Percentiles rank a stretch among this genome's conserved stretches.
Conservation (phyloP, 2,113 vertebrate species). For the Protobothrops flavoviridis region DNA sequence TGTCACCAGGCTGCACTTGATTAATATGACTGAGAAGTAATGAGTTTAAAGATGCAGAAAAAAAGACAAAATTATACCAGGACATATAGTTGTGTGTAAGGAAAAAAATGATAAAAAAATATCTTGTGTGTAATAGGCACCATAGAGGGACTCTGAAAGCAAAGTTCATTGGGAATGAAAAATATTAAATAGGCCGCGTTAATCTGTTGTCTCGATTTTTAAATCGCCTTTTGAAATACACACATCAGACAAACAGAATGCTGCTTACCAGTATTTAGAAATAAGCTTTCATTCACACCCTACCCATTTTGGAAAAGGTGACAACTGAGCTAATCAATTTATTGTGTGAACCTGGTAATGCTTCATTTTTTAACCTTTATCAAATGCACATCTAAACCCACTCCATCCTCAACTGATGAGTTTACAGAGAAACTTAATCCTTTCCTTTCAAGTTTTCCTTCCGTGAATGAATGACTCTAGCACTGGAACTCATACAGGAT, state of each 20-base stretch:
- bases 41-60: not conserved
- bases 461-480: slow-evolving; percentile 1
- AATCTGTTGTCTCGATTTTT: not conserved
- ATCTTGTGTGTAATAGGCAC: not conserved
- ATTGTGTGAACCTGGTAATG: not conserved
- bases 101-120: not conserved
- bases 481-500: not conserved
- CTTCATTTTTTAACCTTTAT: too few species aligned
- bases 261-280: not conserved
- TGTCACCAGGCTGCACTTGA: not conserved
- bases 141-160: not conserved
- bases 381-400: too few species aligned
- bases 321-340: not conserved
- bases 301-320: not conserved
- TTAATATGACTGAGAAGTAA: not conserved
- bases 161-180: not conserved
- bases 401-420: not conserved
- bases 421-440: not conserved
- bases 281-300: too few species aligned
- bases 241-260: not conserved
- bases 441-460: not conserved
- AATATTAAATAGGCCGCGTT: not conserved
- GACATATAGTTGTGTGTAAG: too few species aligned
- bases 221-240: not conserved
- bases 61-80: not conserved